phyloP scores from a whole-genome alignment of 37 sponge, comb jelly and placozoan species.

The Agelas oroides region DNA sequence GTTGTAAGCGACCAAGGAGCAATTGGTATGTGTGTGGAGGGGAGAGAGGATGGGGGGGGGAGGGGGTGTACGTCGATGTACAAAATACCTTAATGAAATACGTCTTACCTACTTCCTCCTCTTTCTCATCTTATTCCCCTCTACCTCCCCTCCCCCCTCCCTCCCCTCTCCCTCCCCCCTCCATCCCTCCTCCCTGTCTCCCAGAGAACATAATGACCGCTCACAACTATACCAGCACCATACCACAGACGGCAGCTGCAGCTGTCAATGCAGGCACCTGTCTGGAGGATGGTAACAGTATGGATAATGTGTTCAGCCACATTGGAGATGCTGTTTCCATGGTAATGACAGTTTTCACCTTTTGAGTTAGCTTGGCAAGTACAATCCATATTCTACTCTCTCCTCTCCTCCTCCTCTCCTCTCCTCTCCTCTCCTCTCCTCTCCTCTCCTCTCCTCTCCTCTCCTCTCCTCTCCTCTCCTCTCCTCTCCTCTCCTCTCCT shows the following conservation, averaged over 20 bases:
- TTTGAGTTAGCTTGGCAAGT: background rate
- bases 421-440: background rate
- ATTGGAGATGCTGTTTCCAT: slow-evolving; percentile 53
- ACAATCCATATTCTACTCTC: background rate
- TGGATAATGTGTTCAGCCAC: slow-evolving; percentile 39
- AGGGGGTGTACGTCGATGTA: too few species aligned
- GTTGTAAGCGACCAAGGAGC: slow-evolving; percentile 80
- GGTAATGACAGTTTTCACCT: background rate
- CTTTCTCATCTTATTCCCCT: too few species aligned
- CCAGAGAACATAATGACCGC: slow-evolving; percentile 42
- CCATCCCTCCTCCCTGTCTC: background rate
- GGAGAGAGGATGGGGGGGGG: too few species aligned
- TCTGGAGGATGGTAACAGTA: slow-evolving; percentile 55
- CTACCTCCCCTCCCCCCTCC: too few species aligned
- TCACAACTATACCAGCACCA: slow-evolving; percentile 53
- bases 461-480: too few species aligned
- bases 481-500: background rate
- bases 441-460: background rate
- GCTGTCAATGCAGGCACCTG: slow-evolving; percentile 66
- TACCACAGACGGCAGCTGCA: slow-evolving; percentile 40
- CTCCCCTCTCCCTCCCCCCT: too few species aligned
- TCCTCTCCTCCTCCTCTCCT: background rate
- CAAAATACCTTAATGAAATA: too few species aligned
- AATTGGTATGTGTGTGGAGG: slow-evolving; percentile 33
- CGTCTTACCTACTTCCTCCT: too few species aligned